phyloP scores from a whole-genome alignment of 2,888 invertebrate genomes.

The Malacosoma neustria region DNA sequence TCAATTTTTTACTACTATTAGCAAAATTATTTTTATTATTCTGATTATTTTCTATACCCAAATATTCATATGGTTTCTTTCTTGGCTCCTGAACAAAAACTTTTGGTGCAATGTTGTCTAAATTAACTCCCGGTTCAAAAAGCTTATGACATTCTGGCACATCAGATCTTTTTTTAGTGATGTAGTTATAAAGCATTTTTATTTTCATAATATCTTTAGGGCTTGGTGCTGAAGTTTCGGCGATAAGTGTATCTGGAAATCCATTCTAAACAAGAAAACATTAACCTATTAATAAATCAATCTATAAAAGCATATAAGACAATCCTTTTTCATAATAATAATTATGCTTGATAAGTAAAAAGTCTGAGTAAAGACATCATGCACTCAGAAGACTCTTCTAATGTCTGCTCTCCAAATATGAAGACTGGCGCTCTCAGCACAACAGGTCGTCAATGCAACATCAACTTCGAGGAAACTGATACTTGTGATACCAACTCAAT shows the following conservation, averaged over 20 bases:
- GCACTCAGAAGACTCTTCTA: slow-evolving; percentile 94
- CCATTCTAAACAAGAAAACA: too few species aligned
- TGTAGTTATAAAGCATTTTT: slow-evolving; percentile 39
- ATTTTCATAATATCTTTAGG: slow-evolving; percentile 37
- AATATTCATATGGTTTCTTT: slow-evolving; percentile 30
- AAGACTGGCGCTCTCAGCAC: slow-evolving; percentile 92
- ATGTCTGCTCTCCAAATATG: slow-evolving; percentile 86
- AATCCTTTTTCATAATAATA: too few species aligned
- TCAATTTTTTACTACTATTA: background rate
- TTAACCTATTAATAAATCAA: too few species aligned
- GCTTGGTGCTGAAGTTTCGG: slow-evolving; percentile 21
- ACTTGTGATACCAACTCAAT: too few species aligned
- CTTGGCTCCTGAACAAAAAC: slow-evolving; percentile 12
- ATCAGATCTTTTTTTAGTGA: slow-evolving; percentile 22
- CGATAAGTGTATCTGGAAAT: slow-evolving; percentile 6
- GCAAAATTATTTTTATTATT: slow-evolving; percentile 1
- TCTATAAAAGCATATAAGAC: too few species aligned
- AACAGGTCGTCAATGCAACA: slow-evolving; percentile 87
- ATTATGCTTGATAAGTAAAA: too few species aligned
- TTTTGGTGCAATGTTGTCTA: slow-evolving; percentile 10
- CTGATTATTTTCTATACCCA: slow-evolving; percentile 12
- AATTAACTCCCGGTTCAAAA: slow-evolving; percentile 27
- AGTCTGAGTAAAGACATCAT: slow-evolving; percentile 90
- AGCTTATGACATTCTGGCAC: slow-evolving; percentile 33
- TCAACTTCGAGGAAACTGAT: slow-evolving; percentile 87